Percentiles rank a stretch among this genome's conserved stretches.
Evolutionary conservation across 2,113 vertebrate genomes (phyloP).

Genomic region (Chelonoidis abingdonii): DNA sequence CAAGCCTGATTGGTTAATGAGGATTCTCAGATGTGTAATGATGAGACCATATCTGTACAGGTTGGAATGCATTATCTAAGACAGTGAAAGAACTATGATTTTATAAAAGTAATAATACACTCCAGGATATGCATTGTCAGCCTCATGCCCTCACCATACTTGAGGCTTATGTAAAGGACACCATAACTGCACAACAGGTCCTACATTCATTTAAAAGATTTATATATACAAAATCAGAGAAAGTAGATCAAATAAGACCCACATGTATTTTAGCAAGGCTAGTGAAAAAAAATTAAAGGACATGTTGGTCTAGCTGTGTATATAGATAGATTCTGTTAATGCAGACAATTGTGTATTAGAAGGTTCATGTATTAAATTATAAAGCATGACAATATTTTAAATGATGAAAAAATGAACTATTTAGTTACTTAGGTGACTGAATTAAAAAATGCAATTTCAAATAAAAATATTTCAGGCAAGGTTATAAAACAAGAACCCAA

Average conservation of each 20-base stretch:
- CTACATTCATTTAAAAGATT: neutral
- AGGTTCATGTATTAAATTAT: neutral
- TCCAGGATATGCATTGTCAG: conserved; percentile 26
- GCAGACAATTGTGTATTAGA: neutral
- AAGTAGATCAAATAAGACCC: conserved; percentile 1
- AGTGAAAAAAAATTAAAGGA: neutral
- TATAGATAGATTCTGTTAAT: neutral
- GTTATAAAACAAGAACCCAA: neutral
- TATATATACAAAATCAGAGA: conserved; percentile 17
- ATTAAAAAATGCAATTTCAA: neutral
- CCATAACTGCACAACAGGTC: neutral
- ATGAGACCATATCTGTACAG: conserved; percentile 45
- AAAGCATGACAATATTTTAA: neutral
- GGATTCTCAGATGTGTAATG: conserved; percentile 59
- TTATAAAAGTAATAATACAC: conserved; percentile 21
- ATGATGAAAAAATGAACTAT: neutral
- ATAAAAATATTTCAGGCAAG: neutral
- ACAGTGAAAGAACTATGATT: conserved; percentile 34
- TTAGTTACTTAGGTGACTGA: neutral
- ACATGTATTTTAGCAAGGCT: neutral
- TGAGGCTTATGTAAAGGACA: conserved; percentile 20
- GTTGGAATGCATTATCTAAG: conserved; percentile 44
- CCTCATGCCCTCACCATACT: neutral
- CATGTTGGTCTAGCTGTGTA: fast-evolving
- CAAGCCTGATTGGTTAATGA: conserved; percentile 38